A percentile compares a stretch with the other conserved stretches of the same genome.
phyloP scores from a whole-genome alignment of 2,888 invertebrate genomes.

The Lepidocyrtoides sp. region DNA sequence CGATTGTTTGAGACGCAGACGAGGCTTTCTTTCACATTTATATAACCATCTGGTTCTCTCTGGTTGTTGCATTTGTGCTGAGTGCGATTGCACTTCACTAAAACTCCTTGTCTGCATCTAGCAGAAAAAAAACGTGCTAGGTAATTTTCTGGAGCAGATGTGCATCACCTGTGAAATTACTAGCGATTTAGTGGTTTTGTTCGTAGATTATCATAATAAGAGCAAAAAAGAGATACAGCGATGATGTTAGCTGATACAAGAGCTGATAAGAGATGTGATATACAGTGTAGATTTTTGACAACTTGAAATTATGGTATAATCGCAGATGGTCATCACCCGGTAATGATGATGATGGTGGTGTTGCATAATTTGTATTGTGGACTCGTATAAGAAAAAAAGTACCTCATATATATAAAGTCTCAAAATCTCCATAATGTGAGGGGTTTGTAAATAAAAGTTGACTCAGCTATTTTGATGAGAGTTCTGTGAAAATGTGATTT shows the following conservation, averaged over 20 bases:
- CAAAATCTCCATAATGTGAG: neutral
- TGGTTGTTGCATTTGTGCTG: constrained; percentile 8
- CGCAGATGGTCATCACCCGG: constrained; percentile 34
- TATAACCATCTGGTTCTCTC: constrained; percentile 38
- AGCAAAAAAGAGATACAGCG: neutral
- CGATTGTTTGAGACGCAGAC: neutral
- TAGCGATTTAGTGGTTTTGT: neutral
- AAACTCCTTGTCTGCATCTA: neutral
- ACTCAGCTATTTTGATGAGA: neutral
- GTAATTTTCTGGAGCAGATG: constrained; percentile 68
- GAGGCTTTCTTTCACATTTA: constrained; percentile 19
- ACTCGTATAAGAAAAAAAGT: neutral
- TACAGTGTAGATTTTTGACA: constrained; percentile 22
- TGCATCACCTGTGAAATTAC: constrained; percentile 67
- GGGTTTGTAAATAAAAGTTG: neutral
- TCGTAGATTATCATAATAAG: neutral
- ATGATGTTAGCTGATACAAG: neutral
- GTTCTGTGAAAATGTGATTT: constrained; percentile 40
- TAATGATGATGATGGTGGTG: constrained; percentile 17
- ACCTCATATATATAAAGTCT: neutral
- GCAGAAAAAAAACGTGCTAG: neutral
- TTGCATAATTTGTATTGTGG: neutral
- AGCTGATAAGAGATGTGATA: constrained; percentile 22
- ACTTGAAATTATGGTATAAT: constrained; percentile 38
- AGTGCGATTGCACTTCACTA: neutral